Percentiles rank a stretch among this genome's conserved stretches.
Evolutionary conservation across 2,113 vertebrate genomes (phyloP).

Genomic region (Tragelaphus scriptus): DNA sequence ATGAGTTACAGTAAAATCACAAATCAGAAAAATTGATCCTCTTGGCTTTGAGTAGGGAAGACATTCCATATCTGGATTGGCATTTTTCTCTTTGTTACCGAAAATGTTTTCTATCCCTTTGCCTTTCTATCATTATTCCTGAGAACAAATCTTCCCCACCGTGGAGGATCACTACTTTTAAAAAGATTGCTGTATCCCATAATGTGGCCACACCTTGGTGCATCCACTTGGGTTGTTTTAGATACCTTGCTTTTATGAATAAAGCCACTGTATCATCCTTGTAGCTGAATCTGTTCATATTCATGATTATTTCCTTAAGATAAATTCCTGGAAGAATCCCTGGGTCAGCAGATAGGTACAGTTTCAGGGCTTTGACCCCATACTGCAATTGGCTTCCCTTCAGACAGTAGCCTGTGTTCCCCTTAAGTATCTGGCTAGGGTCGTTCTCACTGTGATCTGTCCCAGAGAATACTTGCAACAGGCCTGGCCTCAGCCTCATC

Average conservation of each 20-base stretch:
- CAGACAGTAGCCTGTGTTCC: neutral
- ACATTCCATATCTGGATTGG: neutral
- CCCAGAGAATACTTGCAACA: neutral
- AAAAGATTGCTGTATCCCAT: neutral
- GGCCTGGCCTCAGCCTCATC: neutral
- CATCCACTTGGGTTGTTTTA: neutral
- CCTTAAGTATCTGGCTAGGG: neutral
- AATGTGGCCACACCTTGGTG: neutral
- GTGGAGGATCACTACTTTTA: neutral
- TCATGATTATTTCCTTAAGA: neutral
- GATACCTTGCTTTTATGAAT: neutral
- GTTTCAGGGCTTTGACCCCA: neutral
- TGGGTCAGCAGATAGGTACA: neutral
- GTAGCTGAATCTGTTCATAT: neutral
- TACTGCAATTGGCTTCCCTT: neutral
- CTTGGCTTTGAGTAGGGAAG: neutral
- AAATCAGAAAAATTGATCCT: neutral
- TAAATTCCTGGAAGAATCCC: constrained; percentile 22
- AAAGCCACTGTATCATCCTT: neutral
- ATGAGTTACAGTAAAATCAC: neutral
- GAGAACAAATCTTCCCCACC: neutral
- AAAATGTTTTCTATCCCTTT: neutral
- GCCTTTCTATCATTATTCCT: neutral
- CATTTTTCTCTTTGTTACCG: neutral
- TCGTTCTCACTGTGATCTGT: neutral